These are phyloP conservation scores for Anthonomus grandis DNA, from an alignment of 1,140 invertebrate species.

Conservation along the genomic window DNA sequence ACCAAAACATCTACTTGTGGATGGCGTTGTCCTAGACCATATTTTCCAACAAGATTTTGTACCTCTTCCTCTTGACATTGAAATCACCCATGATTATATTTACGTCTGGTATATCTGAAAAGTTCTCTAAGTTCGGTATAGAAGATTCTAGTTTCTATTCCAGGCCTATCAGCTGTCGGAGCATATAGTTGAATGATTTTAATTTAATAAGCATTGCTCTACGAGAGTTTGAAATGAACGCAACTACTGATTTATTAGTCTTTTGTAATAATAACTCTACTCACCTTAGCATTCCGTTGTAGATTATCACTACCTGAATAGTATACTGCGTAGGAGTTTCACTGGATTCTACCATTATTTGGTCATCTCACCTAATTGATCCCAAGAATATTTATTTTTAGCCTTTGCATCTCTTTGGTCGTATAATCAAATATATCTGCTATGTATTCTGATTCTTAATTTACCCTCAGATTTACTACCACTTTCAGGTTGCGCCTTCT, in stretches of 20 bases:
- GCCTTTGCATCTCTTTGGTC: slow-evolving; percentile 3
- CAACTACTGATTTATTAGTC: no score
- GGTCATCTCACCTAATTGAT: slow-evolving; percentile 1
- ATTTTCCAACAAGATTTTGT: neutral
- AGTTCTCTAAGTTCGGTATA: no score
- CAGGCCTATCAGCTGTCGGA: no score
- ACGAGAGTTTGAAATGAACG: no score
- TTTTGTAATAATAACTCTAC: neutral
- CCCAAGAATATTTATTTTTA: neutral
- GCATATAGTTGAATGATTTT: no score
- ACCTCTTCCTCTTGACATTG: slow-evolving; percentile 6
- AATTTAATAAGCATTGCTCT: no score
- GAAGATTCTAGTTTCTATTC: no score
- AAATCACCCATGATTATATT: slow-evolving; percentile 4
- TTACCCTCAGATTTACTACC: no score
- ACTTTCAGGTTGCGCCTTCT: no score
- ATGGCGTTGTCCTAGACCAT: neutral
- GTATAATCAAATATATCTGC: neutral
- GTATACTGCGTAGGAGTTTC: slow-evolving; percentile 3
- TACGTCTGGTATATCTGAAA: no score
- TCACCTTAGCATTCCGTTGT: neutral
- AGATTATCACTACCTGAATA: neutral
- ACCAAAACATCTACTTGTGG: no score
- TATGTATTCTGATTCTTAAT: no score
- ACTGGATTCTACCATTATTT: slow-evolving; percentile 4